phyloP scores from a whole-genome alignment of 2,113 vertebrate genomes.

The Brachyistius frenatus region DNA sequence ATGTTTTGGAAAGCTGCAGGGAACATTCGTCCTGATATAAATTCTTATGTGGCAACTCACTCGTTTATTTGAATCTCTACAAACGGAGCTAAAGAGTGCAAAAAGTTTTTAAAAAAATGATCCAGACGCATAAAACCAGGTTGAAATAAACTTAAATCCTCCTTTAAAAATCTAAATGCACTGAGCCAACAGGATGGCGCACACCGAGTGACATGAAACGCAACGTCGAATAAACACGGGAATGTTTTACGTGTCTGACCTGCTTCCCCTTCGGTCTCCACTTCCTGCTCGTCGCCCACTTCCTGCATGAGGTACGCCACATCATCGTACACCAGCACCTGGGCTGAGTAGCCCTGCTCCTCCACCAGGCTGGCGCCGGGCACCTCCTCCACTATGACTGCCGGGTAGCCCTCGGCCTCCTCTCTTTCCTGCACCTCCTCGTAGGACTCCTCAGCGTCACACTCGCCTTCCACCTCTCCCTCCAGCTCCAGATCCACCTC shows the following conservation, averaged over 20 bases:
- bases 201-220: no score
- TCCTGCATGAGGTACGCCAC: conserved; percentile 94
- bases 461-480: conserved; percentile 71
- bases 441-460: conserved; percentile 78
- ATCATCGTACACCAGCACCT: conserved; percentile 92
- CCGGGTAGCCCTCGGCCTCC: conserved; percentile 84
- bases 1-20: no score
- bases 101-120: no score
- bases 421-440: conserved; percentile 85
- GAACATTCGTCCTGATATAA: no score
- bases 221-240: no score
- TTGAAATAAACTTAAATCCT: no score
- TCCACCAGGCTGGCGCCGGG: conserved; percentile 84
- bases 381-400: conserved; percentile 93
- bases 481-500: conserved; percentile 71
- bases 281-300: conserved; percentile 93
- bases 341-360: conserved; percentile 90
- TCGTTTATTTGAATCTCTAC: no score
- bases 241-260: conserved; percentile 83
- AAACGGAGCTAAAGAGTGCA: no score
- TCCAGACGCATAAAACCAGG: no score
- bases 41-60: no score
- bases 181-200: no score
- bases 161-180: no score
- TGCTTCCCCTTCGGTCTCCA: conserved; percentile 92